Percentiles rank a stretch among this genome's conserved stretches.
These are phyloP conservation scores for Linnaemya tessellans DNA, from an alignment of 2,888 invertebrate species.

Conservation along the genomic window DNA sequence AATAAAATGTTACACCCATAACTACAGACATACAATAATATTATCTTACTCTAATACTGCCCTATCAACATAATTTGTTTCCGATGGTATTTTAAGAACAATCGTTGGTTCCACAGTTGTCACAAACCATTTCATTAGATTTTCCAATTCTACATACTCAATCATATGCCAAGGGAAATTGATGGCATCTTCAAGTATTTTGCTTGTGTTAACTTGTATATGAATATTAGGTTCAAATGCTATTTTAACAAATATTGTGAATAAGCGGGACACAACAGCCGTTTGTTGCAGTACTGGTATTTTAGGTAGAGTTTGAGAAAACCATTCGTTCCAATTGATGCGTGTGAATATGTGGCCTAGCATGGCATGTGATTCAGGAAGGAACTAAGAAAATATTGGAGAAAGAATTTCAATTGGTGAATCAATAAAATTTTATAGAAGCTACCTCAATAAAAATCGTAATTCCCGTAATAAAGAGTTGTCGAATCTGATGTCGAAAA, in stretches of 20 bases:
- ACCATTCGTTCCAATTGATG: slow-evolving; percentile 87
- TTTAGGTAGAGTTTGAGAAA: slow-evolving; percentile 82
- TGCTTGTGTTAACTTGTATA: slow-evolving; percentile 83
- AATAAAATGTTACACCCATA: background rate
- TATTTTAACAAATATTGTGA: slow-evolving; percentile 88
- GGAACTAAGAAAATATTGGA: slow-evolving; percentile 83
- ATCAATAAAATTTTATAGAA: background rate
- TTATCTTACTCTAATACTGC: slow-evolving; percentile 85
- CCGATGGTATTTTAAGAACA: slow-evolving; percentile 84
- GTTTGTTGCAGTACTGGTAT: slow-evolving; percentile 82
- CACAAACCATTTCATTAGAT: slow-evolving; percentile 89
- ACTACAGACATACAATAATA: too few species aligned
- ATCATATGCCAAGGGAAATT: slow-evolving; percentile 87
- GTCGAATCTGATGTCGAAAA: too few species aligned
- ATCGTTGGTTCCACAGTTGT: slow-evolving; percentile 89
- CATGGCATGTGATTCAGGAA: slow-evolving; percentile 89
- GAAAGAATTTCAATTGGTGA: background rate
- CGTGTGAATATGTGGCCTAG: slow-evolving; percentile 88
- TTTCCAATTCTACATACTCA: slow-evolving; percentile 86
- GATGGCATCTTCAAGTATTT: slow-evolving; percentile 86
- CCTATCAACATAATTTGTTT: slow-evolving; percentile 85
- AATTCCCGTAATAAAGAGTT: too few species aligned
- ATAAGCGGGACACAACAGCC: slow-evolving; percentile 86
- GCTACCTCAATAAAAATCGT: background rate
- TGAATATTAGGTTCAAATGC: slow-evolving; percentile 89